A percentile compares a stretch with the other conserved stretches of the same genome.
Conservation (phyloP, 2,113 vertebrate species). For the Butorides virescens region DNA sequence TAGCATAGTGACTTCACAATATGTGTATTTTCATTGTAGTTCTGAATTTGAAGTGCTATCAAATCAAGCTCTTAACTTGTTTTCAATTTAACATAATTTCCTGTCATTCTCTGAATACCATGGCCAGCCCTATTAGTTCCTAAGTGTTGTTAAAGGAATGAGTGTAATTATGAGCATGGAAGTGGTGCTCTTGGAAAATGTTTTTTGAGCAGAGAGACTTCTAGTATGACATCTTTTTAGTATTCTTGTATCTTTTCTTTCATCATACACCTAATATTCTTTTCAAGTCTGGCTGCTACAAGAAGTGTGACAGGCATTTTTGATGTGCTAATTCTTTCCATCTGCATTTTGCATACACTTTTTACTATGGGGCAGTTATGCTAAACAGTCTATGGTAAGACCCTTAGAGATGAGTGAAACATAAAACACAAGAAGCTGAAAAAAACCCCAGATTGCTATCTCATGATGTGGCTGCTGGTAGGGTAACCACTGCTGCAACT, state of each 20-base stretch:
- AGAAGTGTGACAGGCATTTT: neutral
- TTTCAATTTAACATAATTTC: neutral
- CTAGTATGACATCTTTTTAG: neutral
- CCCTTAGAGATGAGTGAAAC: neutral
- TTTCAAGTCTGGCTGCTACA: neutral
- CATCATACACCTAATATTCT: neutral
- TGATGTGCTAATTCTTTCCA: neutral
- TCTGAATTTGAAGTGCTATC: neutral
- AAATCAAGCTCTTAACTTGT: neutral
- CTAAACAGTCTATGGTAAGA: neutral
- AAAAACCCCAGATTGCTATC: neutral
- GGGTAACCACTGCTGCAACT: neutral
- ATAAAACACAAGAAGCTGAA: conserved; percentile 14
- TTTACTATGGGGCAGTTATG: neutral
- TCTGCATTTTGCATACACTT: neutral
- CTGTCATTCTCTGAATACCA: neutral
- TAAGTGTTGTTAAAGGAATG: neutral
- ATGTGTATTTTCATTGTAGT: neutral
- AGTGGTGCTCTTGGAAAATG: neutral
- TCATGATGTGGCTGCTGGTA: neutral
- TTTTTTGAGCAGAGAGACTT: neutral
- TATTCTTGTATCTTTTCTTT: neutral
- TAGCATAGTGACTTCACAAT: neutral
- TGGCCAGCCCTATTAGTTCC: neutral
- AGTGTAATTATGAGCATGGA: neutral